Conservation (phyloP, 1,140 invertebrate species). For the Cotesia vestalis region DNA sequence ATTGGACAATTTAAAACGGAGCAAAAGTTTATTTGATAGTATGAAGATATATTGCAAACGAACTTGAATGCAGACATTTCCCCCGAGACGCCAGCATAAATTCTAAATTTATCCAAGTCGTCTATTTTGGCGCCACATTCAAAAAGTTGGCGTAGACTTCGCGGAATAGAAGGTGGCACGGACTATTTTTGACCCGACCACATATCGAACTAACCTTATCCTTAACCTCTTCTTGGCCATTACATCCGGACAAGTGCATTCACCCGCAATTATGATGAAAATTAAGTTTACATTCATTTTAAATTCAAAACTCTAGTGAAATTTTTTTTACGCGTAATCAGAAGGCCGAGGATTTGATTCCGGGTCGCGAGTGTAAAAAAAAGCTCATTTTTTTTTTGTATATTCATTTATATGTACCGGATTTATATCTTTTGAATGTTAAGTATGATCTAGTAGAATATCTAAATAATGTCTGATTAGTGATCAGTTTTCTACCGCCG, state of each 20-base stretch:
- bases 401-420: no score
- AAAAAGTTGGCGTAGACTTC: conserved; percentile 20
- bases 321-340: not conserved
- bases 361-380: no score
- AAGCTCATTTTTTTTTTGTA: no score
- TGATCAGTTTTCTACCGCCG: no score
- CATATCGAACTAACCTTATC: conserved; percentile 30
- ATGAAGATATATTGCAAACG: not conserved
- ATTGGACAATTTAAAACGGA: no score
- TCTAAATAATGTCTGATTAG: no score
- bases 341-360: no score
- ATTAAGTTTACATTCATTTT: not conserved
- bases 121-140: conserved; percentile 17
- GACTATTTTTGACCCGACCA: conserved; percentile 5
- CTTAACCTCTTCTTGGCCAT: conserved; percentile 34
- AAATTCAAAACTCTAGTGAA: not conserved
- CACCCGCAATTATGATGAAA: conserved; percentile 2
- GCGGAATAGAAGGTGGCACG: conserved; percentile 18
- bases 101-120: conserved; percentile 16
- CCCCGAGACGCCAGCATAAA: no score
- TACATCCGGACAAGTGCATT: conserved; percentile 29
- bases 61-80: conserved; percentile 6
- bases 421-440: no score
- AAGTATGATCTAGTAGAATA: no score
- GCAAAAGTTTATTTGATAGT: no score